Evolutionary conservation across 2,113 vertebrate species (phyloP).

Genomic region (Todiramphus saurophagus): DNA sequence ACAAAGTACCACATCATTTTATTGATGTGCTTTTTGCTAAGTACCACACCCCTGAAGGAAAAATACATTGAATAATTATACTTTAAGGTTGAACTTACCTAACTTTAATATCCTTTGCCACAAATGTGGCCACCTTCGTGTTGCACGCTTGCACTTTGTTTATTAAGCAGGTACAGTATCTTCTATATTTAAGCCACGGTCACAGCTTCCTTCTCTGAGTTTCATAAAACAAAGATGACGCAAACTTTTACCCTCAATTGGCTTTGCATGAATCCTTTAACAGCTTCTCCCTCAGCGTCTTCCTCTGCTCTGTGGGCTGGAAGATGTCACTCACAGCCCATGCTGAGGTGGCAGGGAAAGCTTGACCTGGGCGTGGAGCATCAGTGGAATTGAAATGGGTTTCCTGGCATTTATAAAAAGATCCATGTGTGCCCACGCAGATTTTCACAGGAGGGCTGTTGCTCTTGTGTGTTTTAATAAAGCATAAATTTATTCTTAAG

Average conservation of each 20-base stretch:
- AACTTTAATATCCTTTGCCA: background rate
- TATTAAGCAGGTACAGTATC: background rate
- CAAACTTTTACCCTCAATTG: background rate
- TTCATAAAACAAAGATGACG: background rate
- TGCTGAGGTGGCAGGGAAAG: background rate
- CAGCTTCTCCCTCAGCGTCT: background rate
- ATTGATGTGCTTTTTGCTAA: background rate
- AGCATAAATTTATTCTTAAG: background rate
- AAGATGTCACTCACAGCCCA: background rate
- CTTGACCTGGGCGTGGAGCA: background rate
- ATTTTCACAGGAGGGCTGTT: background rate
- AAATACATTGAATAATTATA: background rate
- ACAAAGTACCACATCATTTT: background rate
- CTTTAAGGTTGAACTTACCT: background rate
- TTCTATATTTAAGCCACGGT: background rate
- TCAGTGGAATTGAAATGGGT: background rate
- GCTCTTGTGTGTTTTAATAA: background rate
- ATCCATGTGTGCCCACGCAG: background rate
- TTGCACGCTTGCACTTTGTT: background rate
- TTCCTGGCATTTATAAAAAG: background rate
- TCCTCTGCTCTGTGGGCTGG: background rate
- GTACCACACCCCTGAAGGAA: background rate
- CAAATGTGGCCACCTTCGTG: rapidly evolving
- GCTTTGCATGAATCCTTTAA: background rate
- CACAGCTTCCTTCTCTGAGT: background rate